Conservation (phyloP, 2,888 invertebrate species). For the Caprella mutica region DNA sequence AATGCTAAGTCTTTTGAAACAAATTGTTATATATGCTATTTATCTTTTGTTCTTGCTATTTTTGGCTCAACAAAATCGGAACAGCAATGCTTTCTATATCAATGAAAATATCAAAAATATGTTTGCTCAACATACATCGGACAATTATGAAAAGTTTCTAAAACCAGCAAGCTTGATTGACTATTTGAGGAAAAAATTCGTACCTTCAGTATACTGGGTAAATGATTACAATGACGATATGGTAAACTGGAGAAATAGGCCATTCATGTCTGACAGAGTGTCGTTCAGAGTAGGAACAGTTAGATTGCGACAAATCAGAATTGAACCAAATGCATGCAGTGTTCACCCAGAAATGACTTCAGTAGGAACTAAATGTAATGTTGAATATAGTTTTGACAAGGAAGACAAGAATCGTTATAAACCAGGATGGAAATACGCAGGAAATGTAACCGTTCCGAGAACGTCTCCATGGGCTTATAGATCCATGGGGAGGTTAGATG, state of each 20-base stretch:
- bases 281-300: constrained; percentile 15
- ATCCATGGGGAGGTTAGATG: constrained; percentile 37
- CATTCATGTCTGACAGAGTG: constrained; percentile 18
- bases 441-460: background rate
- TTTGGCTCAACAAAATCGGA: constrained; percentile 40
- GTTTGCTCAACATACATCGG: constrained; percentile 1
- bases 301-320: constrained; percentile 14
- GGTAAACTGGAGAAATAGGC: background rate
- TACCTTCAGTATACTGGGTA: constrained; percentile 11
- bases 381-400: constrained; percentile 34
- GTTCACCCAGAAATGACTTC: constrained; percentile 34
- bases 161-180: constrained; percentile 39
- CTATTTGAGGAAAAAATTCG: constrained; percentile 36
- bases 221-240: constrained; percentile 10
- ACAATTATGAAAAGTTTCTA: constrained; percentile 36
- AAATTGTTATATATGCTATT: constrained; percentile 40
- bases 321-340: constrained; percentile 14
- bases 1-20: constrained; percentile 41
- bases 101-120: constrained; percentile 17
- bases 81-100: constrained; percentile 34
- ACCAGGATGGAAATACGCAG: constrained; percentile 34
- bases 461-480: constrained; percentile 15
- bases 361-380: constrained; percentile 35
- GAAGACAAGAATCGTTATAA: constrained; percentile 37
- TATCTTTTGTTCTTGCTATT: constrained; percentile 42